Evolutionary conservation across 1,140 invertebrate genomes (phyloP), one percentile per base, ranked within the genome.

Genomic region (Thaumetopoea pityocampa): DNA sequence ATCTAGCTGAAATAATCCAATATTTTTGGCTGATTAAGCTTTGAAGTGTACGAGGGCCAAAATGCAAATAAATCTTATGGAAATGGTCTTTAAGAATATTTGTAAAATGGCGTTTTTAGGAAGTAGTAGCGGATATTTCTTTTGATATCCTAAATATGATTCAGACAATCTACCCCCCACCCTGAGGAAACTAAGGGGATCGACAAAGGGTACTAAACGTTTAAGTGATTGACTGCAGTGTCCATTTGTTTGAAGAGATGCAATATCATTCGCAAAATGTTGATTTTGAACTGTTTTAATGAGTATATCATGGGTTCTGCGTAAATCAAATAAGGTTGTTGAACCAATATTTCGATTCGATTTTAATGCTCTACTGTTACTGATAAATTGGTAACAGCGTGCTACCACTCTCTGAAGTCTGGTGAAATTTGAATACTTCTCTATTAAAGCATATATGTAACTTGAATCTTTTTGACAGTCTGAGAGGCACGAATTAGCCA

Each of bases 141-240:
- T n/a, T 28, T 40, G 18, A 28, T 34, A 51, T 1, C 43, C 26
- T 11, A 60, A 10, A 9, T 24, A 19, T 1, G 56, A 17, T 12
- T 45, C 17, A n/a, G 24, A 40, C 1, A 60, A 10, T 12, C 56
- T 36, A 41, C 56, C 56, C 47, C 51, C 51, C 44, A 60, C 56
- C 46, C 51, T 54, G 28, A 59, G 42, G 26, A 54, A 42, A 30
- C 29, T 37, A 11, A 10, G 7, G 10, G 9, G 1, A 29, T 49
- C 51, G 4, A 54, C n/a, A 17, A 44, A 54, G 1, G 51, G n/a
- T n/a, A n/a, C n/a, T n/a, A n/a, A n/a, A n/a, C n/a, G n/a, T n/a
- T n/a, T n/a, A n/a, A n/a, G n/a, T n/a, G 51, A 5, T 32, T 20
- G 4, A 53, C 17, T 27, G 5, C 5, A 7, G 35, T n/a, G 1